phyloP scores from a whole-genome alignment of 2,113 vertebrate genomes.

The Dinomys branickii region DNA sequence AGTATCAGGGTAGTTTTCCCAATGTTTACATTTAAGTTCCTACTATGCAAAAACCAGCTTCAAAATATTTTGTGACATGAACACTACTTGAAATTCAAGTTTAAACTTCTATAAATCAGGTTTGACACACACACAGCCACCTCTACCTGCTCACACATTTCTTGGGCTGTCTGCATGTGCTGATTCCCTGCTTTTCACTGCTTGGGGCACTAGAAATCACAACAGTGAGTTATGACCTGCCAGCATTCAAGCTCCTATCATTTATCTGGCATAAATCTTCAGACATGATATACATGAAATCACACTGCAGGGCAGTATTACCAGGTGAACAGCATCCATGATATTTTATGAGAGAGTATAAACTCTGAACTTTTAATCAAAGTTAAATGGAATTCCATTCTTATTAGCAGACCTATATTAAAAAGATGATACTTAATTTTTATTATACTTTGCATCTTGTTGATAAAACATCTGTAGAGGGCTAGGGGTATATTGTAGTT shows the following conservation, averaged over 20 bases:
- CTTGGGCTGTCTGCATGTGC: not conserved
- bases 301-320: not conserved
- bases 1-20: not conserved
- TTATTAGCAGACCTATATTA: not conserved
- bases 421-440: not conserved
- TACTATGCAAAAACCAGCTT: not conserved
- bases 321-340: not conserved
- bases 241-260: not conserved
- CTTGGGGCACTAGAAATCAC: not conserved
- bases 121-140: not conserved
- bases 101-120: not conserved
- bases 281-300: not conserved
- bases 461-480: not conserved
- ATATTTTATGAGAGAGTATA: not conserved
- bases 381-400: not conserved
- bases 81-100: not conserved
- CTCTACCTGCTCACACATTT: not conserved
- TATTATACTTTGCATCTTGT: not conserved
- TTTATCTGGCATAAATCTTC: not conserved
- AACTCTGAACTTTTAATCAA: not conserved
- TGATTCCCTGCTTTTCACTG: not conserved
- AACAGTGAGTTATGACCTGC: no score
- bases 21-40: conserved; percentile 12
- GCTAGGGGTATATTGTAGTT: not conserved
- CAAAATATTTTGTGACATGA: not conserved